phyloP scores from a whole-genome alignment of 2,797 vertebrate genomes.

The Sternotherus odoratus region DNA sequence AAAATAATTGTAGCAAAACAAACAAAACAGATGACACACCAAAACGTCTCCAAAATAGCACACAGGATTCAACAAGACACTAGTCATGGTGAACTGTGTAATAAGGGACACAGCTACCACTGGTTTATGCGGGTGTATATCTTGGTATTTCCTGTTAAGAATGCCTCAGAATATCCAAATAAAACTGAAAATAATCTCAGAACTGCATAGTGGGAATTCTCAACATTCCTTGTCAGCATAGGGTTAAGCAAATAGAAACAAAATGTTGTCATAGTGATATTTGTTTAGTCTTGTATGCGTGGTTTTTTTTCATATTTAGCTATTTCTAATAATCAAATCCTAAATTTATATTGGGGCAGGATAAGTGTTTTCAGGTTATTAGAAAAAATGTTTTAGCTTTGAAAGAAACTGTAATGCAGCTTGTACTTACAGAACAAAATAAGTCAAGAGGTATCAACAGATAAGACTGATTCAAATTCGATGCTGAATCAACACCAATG shows the following conservation, averaged over 20 bases:
- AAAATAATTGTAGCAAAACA: not conserved
- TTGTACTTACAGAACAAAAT: not conserved
- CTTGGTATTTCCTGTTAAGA: not conserved
- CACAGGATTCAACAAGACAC: not conserved
- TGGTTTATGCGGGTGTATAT: not conserved
- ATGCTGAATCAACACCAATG: not conserved
- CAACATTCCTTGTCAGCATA: not conserved
- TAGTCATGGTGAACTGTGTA: not conserved
- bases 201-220: not conserved
- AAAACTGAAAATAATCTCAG: not conserved
- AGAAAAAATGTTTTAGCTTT: not conserved
- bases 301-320: not conserved
- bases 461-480: not conserved
- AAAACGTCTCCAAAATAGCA: not conserved
- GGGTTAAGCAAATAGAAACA: not conserved
- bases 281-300: not conserved
- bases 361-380: not conserved
- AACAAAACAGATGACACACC: not conserved
- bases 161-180: not conserved
- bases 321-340: not conserved
- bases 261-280: not conserved
- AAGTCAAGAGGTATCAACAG: not conserved
- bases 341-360: not conserved
- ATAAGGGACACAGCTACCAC: not conserved
- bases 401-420: not conserved